Conservation (phyloP, 2,888 invertebrate species). For the Drosophila neonasuta region DNA sequence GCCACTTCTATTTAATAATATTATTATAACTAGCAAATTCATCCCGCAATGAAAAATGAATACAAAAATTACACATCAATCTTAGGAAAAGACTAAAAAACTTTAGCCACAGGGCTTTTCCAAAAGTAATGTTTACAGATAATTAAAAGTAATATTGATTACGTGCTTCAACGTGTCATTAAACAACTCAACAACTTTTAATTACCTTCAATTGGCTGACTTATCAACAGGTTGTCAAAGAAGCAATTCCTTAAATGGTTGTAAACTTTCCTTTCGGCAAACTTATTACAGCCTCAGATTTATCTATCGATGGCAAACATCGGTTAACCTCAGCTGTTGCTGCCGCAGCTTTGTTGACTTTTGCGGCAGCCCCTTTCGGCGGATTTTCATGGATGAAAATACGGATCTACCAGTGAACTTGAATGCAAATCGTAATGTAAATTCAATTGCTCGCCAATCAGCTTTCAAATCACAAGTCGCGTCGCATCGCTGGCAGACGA, state of each 20-base stretch:
- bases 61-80: too few relatives aligned
- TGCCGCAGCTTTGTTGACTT: not conserved
- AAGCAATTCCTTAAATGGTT: constrained; percentile 21
- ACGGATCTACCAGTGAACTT: constrained; percentile 53
- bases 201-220: constrained; percentile 9
- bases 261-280: constrained; percentile 13
- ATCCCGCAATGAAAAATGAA: too few relatives aligned
- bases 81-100: too few relatives aligned
- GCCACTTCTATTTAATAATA: too few relatives aligned
- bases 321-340: not conserved
- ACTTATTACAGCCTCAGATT: constrained; percentile 26
- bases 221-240: constrained; percentile 9
- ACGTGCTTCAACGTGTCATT: too few relatives aligned
- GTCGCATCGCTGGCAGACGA: constrained; percentile 2
- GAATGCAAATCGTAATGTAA: constrained; percentile 57
- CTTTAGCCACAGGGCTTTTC: not conserved
- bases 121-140: not conserved
- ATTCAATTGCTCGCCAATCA: constrained; percentile 29
- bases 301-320: constrained; percentile 12
- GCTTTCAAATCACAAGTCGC: constrained; percentile 18
- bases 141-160: not conserved
- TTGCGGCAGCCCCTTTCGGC: not conserved
- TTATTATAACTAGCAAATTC: too few relatives aligned
- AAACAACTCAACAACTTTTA: constrained; percentile 6
- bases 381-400: constrained; percentile 1